Base-by-base conservation (phyloP, 2,888 invertebrate species). In the Synergus gifuensis region DNA sequence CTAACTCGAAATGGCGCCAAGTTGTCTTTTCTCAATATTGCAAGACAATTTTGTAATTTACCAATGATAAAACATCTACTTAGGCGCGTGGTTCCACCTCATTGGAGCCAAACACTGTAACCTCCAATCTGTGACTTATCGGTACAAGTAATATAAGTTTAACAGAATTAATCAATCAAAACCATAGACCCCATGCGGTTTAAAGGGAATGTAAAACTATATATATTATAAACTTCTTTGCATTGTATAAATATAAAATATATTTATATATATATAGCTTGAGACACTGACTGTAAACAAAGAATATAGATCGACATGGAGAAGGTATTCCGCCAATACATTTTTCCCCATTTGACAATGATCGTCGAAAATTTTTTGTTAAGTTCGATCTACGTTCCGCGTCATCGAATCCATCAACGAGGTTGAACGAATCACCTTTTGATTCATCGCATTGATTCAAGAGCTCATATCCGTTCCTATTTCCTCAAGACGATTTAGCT, bases 31-130 rank as follows among this genome's bases (percentile, higher is more conserved):
- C 28, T 22, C 46, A 46, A 46, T 12, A 46, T 46, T 46, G 14
- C 46, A 12, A 12, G 12, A 46, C 14, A 46, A 12, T 46, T 46
- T 46, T 46, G 11, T 46, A 11, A 46, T 46, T 46, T 46, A 46
- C 3, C 14, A 46, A 46, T 46, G 42, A 64, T 64, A 64, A 64
- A 40, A 36, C n/a, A 14, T 40, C 64, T 64, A 64, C 64, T 64
- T 40, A 64, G 42, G 42, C 64, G 40, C 42, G 16, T 69, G 46
- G 87, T 87, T 87, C 86, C 86, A 85, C 83, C 82, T 87, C 87
- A 85, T 85, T 84, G 86, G 83, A 85, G 83, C 84, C 77, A 77
- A 42, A 54, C 60, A 64, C 64, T 64, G 40, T 36, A 42, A 42
- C 64, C 64, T 64, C 42, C 42, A 64, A 42, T 84, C 83, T 83